These are phyloP conservation scores for Abrostola tripartita DNA, from an alignment of 2,888 invertebrate genomes.

Conservation along the genomic window DNA sequence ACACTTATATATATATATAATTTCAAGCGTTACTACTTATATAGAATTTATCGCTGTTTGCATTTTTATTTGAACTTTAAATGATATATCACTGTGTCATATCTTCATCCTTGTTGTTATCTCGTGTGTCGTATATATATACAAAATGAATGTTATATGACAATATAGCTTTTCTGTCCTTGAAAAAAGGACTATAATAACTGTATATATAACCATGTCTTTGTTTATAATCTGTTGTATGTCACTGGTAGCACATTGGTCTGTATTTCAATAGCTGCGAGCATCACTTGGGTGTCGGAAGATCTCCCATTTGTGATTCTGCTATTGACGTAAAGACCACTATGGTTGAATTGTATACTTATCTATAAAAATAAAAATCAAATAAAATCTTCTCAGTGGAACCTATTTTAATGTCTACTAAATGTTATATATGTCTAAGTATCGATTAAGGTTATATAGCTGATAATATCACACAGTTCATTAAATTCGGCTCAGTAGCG, in stretches of 20 bases:
- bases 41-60: constrained; percentile 77
- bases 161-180: constrained; percentile 81
- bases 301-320: constrained; percentile 35
- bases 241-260: constrained; percentile 66
- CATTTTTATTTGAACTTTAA: constrained; percentile 69
- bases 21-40: constrained; percentile 72
- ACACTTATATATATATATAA: constrained; percentile 65
- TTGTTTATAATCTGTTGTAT: constrained; percentile 69
- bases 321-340: constrained; percentile 72
- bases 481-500: constrained; percentile 80
- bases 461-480: constrained; percentile 74
- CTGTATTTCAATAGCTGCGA: constrained; percentile 70
- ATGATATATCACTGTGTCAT: constrained; percentile 81
- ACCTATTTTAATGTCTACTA: constrained; percentile 84
- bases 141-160: constrained; percentile 82
- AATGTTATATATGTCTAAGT: constrained; percentile 88
- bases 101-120: constrained; percentile 84
- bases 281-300: constrained; percentile 30
- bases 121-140: constrained; percentile 78
- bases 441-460: constrained; percentile 77
- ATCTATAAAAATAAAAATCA: constrained; percentile 61
- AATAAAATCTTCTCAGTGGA: constrained; percentile 77
- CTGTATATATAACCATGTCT: constrained; percentile 71
- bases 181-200: constrained; percentile 60
- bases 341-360: constrained; percentile 70